phyloP scores from a whole-genome alignment of 2,113 vertebrate species.

The Solenodon paradoxus region DNA sequence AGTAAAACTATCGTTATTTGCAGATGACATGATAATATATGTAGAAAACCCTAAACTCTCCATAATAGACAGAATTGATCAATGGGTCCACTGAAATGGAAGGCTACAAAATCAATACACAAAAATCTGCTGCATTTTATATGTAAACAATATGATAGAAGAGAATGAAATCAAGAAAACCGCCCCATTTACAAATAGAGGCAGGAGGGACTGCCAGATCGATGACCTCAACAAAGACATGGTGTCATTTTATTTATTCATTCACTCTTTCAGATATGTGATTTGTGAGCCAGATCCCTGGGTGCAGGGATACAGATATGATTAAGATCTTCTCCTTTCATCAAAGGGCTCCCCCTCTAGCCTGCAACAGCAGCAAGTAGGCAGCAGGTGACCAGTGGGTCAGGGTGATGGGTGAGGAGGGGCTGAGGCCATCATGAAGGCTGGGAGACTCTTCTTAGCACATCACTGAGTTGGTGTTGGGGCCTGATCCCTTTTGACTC shows the following conservation, averaged over 20 bases:
- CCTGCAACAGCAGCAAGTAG: not conserved
- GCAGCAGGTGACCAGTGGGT: rapidly evolving
- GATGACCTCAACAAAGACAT: not conserved
- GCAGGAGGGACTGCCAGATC: no score
- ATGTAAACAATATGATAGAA: no score
- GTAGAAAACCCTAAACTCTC: no score
- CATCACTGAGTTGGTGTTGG: not conserved
- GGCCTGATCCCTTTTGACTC: not conserved
- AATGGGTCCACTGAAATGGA: no score
- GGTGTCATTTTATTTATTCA: not conserved
- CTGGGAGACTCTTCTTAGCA: not conserved
- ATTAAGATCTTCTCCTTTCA: not conserved
- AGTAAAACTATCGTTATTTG: no score
- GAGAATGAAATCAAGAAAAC: no score
- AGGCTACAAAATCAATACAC: no score
- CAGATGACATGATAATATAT: no score
- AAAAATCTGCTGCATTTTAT: no score
- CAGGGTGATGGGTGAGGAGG: not conserved
- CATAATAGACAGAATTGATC: no score
- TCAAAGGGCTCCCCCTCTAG: not conserved
- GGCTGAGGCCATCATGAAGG: no score
- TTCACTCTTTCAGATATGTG: not conserved
- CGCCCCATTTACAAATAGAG: no score
- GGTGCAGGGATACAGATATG: not conserved
- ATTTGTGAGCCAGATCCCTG: not conserved